phyloP scores from a whole-genome alignment of 1,140 invertebrate genomes.

The Plodia interpunctella region DNA sequence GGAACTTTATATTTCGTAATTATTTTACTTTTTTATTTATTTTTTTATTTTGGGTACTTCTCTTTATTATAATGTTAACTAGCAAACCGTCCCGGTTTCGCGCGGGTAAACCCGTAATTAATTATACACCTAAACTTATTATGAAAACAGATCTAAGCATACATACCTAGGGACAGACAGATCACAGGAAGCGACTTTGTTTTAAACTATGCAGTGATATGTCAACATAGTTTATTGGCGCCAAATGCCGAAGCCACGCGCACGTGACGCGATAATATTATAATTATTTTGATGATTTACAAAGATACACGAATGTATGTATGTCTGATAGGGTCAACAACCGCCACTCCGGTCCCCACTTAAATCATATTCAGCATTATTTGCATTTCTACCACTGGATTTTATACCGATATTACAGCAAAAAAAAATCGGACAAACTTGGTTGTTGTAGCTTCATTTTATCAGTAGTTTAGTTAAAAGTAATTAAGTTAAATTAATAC shows the following conservation, averaged over 20 bases:
- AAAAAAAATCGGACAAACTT: background rate
- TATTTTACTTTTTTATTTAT: too few species aligned
- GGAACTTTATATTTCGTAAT: too few species aligned
- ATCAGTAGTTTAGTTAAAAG: background rate
- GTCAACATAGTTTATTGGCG: constrained; percentile 45
- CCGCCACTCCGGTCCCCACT: constrained; percentile 37
- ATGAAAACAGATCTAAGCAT: too few species aligned
- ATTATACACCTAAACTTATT: too few species aligned
- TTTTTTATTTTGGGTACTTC: too few species aligned
- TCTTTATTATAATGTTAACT: too few species aligned
- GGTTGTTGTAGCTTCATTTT: background rate
- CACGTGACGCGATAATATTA: background rate
- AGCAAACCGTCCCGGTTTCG: too few species aligned
- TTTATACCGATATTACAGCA: constrained; percentile 7
- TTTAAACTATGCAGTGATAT: too few species aligned
- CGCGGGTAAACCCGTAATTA: too few species aligned
- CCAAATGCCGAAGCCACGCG: constrained; percentile 40
- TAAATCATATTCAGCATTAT: constrained; percentile 57
- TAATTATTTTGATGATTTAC: constrained; percentile 8
- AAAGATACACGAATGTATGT: constrained; percentile 25
- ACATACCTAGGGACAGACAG: too few species aligned
- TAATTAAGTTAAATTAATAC: too few species aligned
- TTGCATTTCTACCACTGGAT: constrained; percentile 49
- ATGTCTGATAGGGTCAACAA: constrained; percentile 39
- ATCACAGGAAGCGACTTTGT: too few species aligned